Base-by-base conservation (phyloP, 2,797 vertebrate genomes). In the Momotus momota region DNA sequence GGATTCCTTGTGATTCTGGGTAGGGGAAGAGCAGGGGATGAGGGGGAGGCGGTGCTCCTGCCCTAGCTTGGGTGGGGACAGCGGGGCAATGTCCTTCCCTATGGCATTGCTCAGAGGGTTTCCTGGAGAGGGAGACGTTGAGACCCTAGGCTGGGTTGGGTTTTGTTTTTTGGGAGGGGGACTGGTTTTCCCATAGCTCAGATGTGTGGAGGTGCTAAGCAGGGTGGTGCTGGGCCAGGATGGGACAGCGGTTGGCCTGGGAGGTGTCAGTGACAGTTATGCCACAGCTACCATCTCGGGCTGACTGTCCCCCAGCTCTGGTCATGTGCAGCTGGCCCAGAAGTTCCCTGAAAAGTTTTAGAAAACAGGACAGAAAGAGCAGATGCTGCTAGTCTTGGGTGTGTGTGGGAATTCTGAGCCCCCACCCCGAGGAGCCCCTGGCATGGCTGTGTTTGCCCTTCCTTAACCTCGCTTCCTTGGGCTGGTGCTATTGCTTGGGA, bases 1-100 rank as follows among this genome's bases (percentile, higher is more conserved):
- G 95, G 99, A 99, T 91, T 99, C 99, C 96, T 99, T 99, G 94
- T 99, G 99, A 91, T 99, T 99, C 99, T 99, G 95, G 67, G 3
- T 1, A 5, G 13, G 4, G 16, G 7, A 10, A 79, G 54, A 86
- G 67, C 15, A 10, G 18, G 26, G 17, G 17, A 12, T 88, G 60
- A 94, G 49, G 14, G 19, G 48, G 62, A 40, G 46, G 43, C 4
- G 4, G 21, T 40, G 45, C 25, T 46, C 38, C 49, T 12, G 55
- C 20, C 55, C 33, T 7, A 3, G 33, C 1, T 0, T 9, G 40
- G 25, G 8, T 23, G 43, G n/a, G 61, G 46, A 14, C 0, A 2
- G 45, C 1, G 0, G 14, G 29, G 16, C 31, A 17, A 10, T 3
- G n/a, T 48, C 49, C 20, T 19, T 74, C 73, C 18, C 29, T 49